Evolutionary conservation across 2,113 vertebrate species (phyloP), one percentile per base, ranked within the genome.

Genomic region (Noturus placidus): DNA sequence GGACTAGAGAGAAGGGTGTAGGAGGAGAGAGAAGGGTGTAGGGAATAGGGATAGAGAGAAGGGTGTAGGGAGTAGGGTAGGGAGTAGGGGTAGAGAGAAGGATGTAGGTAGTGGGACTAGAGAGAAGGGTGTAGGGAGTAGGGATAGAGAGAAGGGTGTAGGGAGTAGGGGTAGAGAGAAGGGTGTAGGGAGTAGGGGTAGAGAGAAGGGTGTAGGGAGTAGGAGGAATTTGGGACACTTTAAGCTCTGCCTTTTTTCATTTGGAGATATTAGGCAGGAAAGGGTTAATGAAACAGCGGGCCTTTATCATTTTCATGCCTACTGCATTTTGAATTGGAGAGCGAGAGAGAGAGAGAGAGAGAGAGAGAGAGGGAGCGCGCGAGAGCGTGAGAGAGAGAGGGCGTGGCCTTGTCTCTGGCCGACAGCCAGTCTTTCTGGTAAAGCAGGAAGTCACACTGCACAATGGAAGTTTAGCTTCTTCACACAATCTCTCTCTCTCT

Each of bases 401-500:
- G 94, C 90, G 94, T 94, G 93, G 92, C 92, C 89, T 94, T 91
- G 86, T 84, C 63, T 93, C 91, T 95, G 94, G 93, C 93, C 88
- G 57, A 88, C 93, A 94, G 94, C 94, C 91, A 92, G 79, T 82
- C 56, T 20, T 59, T 82, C 33, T 82, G 56, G 33, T 81, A 81
- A 82, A 61, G 10, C 79, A 82, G 79, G 79, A 82, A 82, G 79
- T 59, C 79, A 82, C 30, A 59, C 33, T 82, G 56, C 33, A 82
- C 79, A 82, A 82, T 82, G 30, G 33, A 82, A 80, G 54, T 57
- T 61, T 61, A 61, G 57, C 10, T 82, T 82, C 54, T 35, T 59
- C 33, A 59, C 10, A 57, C 52, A 20, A 1, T 80, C 52, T 35
- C n/a, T 35, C 52, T 11, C 78, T 13, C 52, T 19, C 22, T 15